phyloP scores from a whole-genome alignment of 2,113 vertebrate species.

The Gadus chalcogrammus region DNA sequence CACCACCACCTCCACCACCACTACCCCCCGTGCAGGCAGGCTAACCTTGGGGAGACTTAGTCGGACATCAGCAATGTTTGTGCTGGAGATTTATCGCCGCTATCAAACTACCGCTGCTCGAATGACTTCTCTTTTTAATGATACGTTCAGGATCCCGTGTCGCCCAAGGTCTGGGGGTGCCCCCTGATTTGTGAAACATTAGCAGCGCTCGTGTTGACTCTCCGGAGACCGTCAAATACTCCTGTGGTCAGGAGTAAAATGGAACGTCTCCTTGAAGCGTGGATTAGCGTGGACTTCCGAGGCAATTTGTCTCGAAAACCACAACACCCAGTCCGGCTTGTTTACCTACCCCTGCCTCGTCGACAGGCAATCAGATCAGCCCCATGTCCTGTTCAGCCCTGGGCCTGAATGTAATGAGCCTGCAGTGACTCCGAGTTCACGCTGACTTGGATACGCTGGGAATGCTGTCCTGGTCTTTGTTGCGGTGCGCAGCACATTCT shows the following conservation, averaged over 20 bases:
- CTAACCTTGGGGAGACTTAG: conserved; percentile 18
- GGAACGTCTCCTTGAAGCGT: conserved; percentile 1
- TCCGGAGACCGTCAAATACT: conserved; percentile 15
- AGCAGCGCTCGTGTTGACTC: conserved; percentile 8
- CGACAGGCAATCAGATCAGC: neutral
- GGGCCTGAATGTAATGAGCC: no score
- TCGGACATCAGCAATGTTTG: conserved; percentile 19
- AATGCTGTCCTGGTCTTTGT: no score
- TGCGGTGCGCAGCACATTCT: no score
- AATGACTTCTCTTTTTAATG: conserved; percentile 22
- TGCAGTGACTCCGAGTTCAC: no score
- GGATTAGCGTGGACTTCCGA: neutral
- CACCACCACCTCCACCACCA: neutral
- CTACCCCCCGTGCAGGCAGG: neutral
- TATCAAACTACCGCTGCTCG: conserved; percentile 17
- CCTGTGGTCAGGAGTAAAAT: conserved; percentile 12
- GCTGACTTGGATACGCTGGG: no score
- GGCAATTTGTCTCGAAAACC: neutral
- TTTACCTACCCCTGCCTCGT: neutral
- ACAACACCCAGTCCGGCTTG: no score
- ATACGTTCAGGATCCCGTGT: conserved; percentile 3
- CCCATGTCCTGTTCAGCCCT: no score
- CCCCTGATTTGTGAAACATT: conserved; percentile 13
- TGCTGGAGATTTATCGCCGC: conserved; percentile 12
- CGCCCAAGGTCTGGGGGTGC: conserved; percentile 19